Evolutionary conservation across 2,888 invertebrate species (phyloP).

Genomic region (Cyclophora punctaria): DNA sequence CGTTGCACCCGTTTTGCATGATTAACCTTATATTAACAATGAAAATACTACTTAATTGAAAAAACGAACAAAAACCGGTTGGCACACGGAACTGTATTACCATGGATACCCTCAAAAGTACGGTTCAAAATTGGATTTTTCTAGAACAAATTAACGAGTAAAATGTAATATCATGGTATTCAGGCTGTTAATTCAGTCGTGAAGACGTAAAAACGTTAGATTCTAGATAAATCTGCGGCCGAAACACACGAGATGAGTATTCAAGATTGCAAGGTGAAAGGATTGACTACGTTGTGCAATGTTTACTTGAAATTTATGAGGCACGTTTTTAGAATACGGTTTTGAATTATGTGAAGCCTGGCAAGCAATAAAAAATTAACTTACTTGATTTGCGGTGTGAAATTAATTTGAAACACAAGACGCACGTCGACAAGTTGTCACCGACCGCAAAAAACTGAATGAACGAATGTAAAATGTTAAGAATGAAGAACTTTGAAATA

Average conservation of each 20-base stretch:
- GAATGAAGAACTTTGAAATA: too few relatives aligned
- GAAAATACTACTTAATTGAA: not conserved
- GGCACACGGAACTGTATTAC: too few relatives aligned
- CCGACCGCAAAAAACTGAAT: not conserved
- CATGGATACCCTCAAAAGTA: too few relatives aligned
- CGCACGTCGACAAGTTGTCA: not conserved
- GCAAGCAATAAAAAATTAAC: not conserved
- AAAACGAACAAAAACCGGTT: not conserved
- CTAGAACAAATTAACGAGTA: too few relatives aligned
- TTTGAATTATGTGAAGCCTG: not conserved
- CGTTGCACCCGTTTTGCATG: conserved; percentile 28
- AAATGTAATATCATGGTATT: too few relatives aligned
- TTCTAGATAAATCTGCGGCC: too few relatives aligned
- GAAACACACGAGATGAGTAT: too few relatives aligned
- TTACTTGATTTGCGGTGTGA: not conserved
- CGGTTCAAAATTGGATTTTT: too few relatives aligned
- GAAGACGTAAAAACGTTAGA: too few relatives aligned
- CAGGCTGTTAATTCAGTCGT: too few relatives aligned
- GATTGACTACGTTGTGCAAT: too few relatives aligned
- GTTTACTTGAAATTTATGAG: not conserved
- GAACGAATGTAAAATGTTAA: not conserved
- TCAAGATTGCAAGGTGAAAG: too few relatives aligned
- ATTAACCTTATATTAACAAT: conserved; percentile 24
- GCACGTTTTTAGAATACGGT: conserved; percentile 1
- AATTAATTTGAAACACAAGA: not conserved